phyloP scores from a whole-genome alignment of 2,113 vertebrate species.

The Sturnira hondurensis region DNA sequence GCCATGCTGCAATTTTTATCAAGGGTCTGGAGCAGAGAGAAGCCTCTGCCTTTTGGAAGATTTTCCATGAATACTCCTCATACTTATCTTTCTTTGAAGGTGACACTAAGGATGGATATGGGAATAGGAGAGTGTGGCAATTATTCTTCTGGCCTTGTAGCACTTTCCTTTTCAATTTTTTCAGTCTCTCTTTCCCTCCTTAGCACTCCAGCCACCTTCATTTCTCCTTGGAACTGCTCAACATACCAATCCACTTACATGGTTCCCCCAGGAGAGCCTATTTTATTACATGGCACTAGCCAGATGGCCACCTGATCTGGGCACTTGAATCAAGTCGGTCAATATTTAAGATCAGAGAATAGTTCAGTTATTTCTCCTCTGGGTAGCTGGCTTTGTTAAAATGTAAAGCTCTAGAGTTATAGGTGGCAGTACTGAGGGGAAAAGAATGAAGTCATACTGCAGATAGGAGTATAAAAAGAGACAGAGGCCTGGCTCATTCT shows the following conservation, averaged over 20 bases:
- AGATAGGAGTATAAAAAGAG: not conserved
- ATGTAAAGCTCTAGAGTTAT: not conserved
- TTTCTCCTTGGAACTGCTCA: not conserved
- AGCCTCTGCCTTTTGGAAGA: not conserved
- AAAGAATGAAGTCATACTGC: not conserved
- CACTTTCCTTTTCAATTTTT: not conserved
- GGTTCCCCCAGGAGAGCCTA: not conserved
- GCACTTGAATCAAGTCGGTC: not conserved
- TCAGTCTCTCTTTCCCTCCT: not conserved
- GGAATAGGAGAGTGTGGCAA: not conserved
- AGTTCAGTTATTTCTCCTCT: not conserved
- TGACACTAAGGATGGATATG: not conserved
- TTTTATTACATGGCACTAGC: not conserved
- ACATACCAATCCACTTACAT: not conserved
- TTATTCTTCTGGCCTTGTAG: not conserved
- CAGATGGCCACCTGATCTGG: not conserved
- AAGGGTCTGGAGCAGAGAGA: not conserved
- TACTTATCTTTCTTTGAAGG: not conserved
- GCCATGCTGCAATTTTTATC: not conserved
- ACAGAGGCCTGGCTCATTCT: not conserved
- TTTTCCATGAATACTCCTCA: not conserved
- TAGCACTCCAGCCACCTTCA: not conserved
- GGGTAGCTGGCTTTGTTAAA: not conserved
- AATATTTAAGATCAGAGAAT: not conserved
- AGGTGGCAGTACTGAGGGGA: not conserved